Base-by-base conservation (phyloP, 2,113 vertebrate genomes). In the Camelus dromedarius region DNA sequence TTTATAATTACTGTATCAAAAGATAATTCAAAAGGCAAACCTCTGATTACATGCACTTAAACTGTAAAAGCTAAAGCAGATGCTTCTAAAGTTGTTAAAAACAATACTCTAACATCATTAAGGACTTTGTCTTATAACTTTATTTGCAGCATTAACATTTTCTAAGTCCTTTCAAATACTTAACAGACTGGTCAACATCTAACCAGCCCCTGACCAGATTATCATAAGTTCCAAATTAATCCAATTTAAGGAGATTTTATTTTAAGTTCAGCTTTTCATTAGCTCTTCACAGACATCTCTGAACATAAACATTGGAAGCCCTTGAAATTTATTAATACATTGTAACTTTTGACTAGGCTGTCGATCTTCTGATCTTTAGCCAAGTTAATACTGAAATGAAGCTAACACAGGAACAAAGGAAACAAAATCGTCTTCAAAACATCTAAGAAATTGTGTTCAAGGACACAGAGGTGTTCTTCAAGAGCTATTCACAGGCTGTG, bases 381-480 rank as follows among this genome's bases (percentile, higher is more conserved):
- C 69, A 85, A 95, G 35, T 58, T 50, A 91, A 76, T 81, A 15
- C 14, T 80, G 42, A 89, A 77, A 95, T 58, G 16, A 81, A 95
- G 35, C 7, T 67, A 35, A 69, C 18, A 9, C 48, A 84, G 75
- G 84, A 96, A 91, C 64, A 48, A 80, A 97, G 66, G 66, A 91
- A 88, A 75, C n/a, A 87, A 92, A 88, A 76, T 94, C n/a, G 79
- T 38, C n/a, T 90, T 91, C 26, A 81, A 93, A 96, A 80, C 12
- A 48, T 38, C 1, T 72, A 84, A 83, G 81, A 93, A 84, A 83
- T 24, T 66, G 18, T 93, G n/a, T 84, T 69, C 3, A 77, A 62
- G 32, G 54, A 64, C 10, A 80, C 0, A 69, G 62, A 90, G 50
- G 58, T 85, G 5, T 84, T 87, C 28, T 93, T 38, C 35, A 86